Conservation (phyloP, 2,797 vertebrate species). For the Poeciliopsis turneri region DNA sequence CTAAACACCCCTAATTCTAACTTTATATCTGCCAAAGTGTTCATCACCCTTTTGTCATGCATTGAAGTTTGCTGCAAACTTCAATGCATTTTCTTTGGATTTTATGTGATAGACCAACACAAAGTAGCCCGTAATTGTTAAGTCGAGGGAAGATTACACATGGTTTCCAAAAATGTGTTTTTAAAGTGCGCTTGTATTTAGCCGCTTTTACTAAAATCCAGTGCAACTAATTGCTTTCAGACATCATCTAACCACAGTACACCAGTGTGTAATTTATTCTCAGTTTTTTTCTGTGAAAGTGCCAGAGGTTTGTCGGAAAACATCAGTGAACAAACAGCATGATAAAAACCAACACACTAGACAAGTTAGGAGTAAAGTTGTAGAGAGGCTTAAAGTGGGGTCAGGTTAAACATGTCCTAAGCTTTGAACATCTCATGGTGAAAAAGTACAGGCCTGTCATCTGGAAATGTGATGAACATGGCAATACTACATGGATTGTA, state of each 20-base stretch:
- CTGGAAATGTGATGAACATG: neutral
- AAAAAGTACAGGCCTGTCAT: neutral
- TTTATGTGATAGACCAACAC: neutral
- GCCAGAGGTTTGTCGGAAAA: neutral
- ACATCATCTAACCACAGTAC: neutral
- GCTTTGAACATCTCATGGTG: neutral
- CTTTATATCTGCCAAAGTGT: neutral
- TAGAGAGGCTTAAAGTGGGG: neutral
- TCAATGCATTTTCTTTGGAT: neutral
- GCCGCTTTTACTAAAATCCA: neutral
- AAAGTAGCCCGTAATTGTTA: neutral
- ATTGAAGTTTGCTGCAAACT: neutral
- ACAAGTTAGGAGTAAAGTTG: neutral
- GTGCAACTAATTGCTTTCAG: neutral
- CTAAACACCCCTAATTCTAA: neutral
- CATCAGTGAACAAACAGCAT: neutral
- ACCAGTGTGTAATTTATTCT: neutral
- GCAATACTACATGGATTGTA: neutral
- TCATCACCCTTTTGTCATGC: neutral
- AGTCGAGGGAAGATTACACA: neutral
- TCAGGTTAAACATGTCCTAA: neutral
- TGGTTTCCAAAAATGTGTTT: neutral
- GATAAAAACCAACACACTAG: neutral
- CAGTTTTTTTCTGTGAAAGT: neutral
- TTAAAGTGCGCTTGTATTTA: neutral